Conservation (phyloP, 2,113 vertebrate genomes). For the Notiomystis cincta region DNA sequence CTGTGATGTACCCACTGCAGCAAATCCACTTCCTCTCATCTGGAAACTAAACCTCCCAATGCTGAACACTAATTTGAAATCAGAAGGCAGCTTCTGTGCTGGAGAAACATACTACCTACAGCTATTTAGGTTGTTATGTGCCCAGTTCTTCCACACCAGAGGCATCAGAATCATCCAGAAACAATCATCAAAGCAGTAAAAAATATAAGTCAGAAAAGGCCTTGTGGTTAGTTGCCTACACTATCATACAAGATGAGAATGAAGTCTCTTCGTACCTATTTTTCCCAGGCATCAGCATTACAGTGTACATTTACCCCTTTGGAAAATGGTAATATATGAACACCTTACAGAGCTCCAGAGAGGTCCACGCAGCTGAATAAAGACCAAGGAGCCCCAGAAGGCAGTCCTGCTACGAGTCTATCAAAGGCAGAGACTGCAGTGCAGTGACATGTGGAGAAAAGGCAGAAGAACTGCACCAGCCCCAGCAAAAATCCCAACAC, state of each 20-base stretch:
- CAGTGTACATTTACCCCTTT: not conserved
- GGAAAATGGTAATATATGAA: not conserved
- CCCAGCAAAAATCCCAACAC: not conserved
- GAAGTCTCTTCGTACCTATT: not conserved
- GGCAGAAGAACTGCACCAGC: not conserved
- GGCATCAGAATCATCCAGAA: not conserved
- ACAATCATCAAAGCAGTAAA: not conserved
- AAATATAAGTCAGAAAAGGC: not conserved
- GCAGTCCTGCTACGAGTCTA: not conserved
- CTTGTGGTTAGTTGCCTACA: not conserved
- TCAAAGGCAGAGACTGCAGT: not conserved
- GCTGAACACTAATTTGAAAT: not conserved
- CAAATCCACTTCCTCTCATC: not conserved
- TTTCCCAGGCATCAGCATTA: not conserved
- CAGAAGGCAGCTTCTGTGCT: not conserved
- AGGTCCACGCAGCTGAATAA: not conserved
- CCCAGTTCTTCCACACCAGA: not conserved
- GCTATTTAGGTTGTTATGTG: not conserved
- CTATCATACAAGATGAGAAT: not conserved
- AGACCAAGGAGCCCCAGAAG: not conserved
- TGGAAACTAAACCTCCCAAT: not conserved
- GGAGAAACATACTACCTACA: not conserved
- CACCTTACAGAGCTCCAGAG: not conserved
- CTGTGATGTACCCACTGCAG: not conserved
- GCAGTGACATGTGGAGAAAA: not conserved